These are phyloP conservation scores for Takifugu ocellatus DNA, from an alignment of 2,797 vertebrate genomes.

Conservation along the genomic window DNA sequence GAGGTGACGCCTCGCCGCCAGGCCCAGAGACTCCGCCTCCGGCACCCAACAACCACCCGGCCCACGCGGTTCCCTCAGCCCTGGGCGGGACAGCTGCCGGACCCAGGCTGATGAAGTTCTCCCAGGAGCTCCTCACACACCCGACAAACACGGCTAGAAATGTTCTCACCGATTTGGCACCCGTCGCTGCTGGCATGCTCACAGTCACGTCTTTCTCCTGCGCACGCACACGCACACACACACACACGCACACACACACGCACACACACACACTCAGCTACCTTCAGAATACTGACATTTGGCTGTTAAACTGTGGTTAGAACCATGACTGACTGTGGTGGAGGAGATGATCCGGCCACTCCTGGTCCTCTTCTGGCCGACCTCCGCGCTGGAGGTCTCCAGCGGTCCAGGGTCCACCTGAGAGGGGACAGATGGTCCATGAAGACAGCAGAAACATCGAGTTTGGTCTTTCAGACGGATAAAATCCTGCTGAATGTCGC, in stretches of 20 bases:
- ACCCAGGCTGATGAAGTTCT: too few relatives aligned
- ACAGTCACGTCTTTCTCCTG: conserved; percentile 27
- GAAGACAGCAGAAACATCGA: conserved; percentile 1
- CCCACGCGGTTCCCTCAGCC: too few relatives aligned
- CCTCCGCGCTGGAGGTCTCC: conserved; percentile 70
- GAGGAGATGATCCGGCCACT: conserved; percentile 76
- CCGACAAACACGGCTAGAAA: too few relatives aligned
- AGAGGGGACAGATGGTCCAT: conserved; percentile 44
- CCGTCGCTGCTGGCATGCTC: conserved; percentile 1
- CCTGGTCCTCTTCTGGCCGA: conserved; percentile 80
- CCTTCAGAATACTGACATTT: not conserved
- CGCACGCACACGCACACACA: conserved; percentile 10
- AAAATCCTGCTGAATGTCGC: not conserved
- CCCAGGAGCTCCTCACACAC: too few relatives aligned
- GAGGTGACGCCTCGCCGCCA: not conserved
- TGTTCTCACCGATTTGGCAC: conserved; percentile 36
- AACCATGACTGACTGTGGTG: conserved; percentile 50
- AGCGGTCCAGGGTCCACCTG: conserved; percentile 70
- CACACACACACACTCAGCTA: not conserved
- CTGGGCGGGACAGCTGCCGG: too few relatives aligned
- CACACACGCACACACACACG: conserved; percentile 1
- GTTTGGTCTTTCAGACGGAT: not conserved
- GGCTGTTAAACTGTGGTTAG: not conserved
- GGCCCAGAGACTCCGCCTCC: too few relatives aligned
- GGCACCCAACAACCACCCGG: too few relatives aligned